Evolutionary conservation across 2,888 invertebrate genomes (phyloP).

Genomic region (Caenorhabditis japonica): DNA sequence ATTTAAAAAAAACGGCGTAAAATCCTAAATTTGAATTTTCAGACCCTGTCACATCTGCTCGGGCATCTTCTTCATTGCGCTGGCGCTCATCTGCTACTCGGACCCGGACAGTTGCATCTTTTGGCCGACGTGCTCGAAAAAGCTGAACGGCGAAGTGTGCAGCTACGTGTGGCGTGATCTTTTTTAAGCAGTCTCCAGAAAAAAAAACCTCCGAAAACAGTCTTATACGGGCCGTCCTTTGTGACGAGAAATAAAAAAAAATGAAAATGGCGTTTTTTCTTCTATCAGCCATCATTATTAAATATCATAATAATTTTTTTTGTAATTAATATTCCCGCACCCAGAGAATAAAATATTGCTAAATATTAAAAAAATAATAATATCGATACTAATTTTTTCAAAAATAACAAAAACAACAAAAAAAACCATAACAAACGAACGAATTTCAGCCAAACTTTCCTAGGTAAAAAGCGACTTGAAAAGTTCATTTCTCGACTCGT

Average conservation of each 20-base stretch:
- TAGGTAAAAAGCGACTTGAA: slow-evolving; percentile 73
- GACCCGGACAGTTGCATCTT: slow-evolving; percentile 93
- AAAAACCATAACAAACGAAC: slow-evolving; percentile 2
- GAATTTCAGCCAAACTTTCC: slow-evolving; percentile 7
- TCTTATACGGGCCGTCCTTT: slow-evolving; percentile 4
- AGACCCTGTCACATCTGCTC: slow-evolving; percentile 98
- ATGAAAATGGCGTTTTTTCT: not conserved
- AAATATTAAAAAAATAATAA: slow-evolving; percentile 19
- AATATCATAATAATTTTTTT: not conserved
- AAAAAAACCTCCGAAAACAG: not conserved
- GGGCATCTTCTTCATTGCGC: slow-evolving; percentile 91
- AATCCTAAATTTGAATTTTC: slow-evolving; percentile 24
- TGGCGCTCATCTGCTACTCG: slow-evolving; percentile 94
- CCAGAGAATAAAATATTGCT: not conserved
- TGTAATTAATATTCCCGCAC: not conserved
- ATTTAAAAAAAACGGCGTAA: not conserved
- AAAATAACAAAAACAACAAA: slow-evolving; percentile 9
- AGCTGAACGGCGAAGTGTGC: slow-evolving; percentile 70
- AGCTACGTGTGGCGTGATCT: slow-evolving; percentile 58
- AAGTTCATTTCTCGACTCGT: slow-evolving; percentile 74
- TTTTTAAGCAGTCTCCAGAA: slow-evolving; percentile 8
- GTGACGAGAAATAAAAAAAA: no score
- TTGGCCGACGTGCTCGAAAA: slow-evolving; percentile 81
- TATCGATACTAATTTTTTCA: no score
- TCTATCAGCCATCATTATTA: no score